A percentile compares a stretch with the other conserved stretches of the same genome.
Conservation (phyloP, 2,113 vertebrate species). For the Nesospiza acunhae region DNA sequence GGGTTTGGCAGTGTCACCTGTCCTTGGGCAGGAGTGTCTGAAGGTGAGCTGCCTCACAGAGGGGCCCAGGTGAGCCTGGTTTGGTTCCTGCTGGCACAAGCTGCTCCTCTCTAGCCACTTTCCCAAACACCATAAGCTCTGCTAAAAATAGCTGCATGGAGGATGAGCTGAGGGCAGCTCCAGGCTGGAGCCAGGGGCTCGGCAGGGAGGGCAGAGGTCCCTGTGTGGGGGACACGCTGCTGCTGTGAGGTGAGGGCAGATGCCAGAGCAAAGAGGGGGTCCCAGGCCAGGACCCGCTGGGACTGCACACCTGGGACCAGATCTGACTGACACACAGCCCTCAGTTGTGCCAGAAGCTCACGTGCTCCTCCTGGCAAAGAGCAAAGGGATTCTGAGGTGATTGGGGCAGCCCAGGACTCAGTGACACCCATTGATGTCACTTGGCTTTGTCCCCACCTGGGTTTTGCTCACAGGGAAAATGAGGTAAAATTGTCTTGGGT, state of each 20-base stretch:
- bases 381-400: background rate
- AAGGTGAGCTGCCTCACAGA: background rate
- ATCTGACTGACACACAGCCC: background rate
- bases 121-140: background rate
- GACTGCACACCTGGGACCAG: background rate
- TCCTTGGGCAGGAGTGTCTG: accelerated
- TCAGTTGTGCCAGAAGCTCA: background rate
- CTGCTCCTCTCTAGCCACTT: background rate
- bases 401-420: background rate
- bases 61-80: background rate
- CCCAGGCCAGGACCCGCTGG: background rate
- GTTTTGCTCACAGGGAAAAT: background rate
- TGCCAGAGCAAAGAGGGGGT: background rate
- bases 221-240: background rate
- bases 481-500: background rate
- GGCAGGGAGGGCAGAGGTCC: background rate
- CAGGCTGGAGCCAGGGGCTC: background rate
- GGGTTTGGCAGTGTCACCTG: background rate
- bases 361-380: background rate
- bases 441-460: accelerated
- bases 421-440: background rate
- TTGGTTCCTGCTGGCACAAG: background rate
- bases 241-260: background rate
- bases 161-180: background rate
- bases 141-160: background rate